Conservation (phyloP, 37 sponge, comb jelly and placozoan genomes). For the Ephydatia muelleri region DNA sequence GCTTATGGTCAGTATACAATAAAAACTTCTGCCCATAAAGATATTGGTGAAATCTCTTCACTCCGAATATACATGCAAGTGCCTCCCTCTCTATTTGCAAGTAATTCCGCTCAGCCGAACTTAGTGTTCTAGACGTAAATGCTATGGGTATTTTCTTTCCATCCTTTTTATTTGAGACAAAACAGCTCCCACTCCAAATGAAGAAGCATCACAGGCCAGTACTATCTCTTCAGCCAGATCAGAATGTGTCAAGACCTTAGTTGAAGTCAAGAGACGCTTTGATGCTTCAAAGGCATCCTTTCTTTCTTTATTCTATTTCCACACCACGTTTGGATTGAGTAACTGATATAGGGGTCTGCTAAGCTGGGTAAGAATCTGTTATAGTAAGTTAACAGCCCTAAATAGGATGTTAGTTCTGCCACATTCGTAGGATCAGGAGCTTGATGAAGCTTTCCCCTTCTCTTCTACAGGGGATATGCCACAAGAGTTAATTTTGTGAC, state of each 20-base stretch:
- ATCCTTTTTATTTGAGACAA: constrained; percentile 17
- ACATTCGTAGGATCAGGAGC: constrained; percentile 19
- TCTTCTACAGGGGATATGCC: neutral
- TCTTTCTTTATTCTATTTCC: constrained; percentile 15
- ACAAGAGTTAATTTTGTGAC: neutral
- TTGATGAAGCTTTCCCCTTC: constrained; percentile 13
- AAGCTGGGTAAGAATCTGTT: constrained; percentile 18
- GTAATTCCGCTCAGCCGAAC: constrained; percentile 22
- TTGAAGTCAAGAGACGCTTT: constrained; percentile 17
- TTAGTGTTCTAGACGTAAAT: constrained; percentile 33
- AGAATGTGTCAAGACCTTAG: constrained; percentile 37
- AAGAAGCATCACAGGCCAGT: constrained; percentile 32
- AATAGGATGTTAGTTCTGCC: constrained; percentile 16
- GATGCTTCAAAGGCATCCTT: constrained; percentile 16
- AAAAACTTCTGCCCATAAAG: constrained; percentile 61
- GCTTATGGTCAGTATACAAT: constrained; percentile 59
- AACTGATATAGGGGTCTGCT: constrained; percentile 15
- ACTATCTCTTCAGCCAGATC: constrained; percentile 12
- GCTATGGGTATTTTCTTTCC: constrained; percentile 31
- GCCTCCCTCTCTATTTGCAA: constrained; percentile 61
- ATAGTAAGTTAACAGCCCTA: constrained; percentile 24
- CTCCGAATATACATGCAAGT: constrained; percentile 32
- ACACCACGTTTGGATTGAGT: neutral
- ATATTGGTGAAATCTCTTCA: constrained; percentile 60
- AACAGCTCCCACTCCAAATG: constrained; percentile 26